phyloP scores from a whole-genome alignment of 2,113 vertebrate genomes.

The Gila orcuttii region DNA sequence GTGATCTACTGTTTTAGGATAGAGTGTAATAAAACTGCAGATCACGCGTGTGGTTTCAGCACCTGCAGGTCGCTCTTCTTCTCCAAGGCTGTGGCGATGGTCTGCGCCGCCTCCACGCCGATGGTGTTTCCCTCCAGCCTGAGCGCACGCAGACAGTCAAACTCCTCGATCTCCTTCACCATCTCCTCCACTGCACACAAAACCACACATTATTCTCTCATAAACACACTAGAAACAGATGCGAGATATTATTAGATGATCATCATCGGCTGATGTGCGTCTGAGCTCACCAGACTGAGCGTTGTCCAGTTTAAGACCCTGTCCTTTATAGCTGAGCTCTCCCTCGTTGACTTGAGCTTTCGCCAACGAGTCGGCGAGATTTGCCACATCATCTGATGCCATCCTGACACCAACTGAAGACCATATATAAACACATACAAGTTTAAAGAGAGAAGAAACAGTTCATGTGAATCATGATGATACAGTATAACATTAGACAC shows the following conservation, averaged over 20 bases:
- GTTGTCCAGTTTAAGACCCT: conserved; percentile 90
- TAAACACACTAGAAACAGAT: neutral
- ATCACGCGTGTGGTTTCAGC: neutral
- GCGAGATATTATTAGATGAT: neutral
- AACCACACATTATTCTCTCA: neutral
- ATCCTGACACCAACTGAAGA: conserved; percentile 71
- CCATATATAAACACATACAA: neutral
- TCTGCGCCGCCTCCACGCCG: conserved; percentile 90
- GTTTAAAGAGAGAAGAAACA: neutral
- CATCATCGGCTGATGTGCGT: no score
- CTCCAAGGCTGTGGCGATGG: conserved; percentile 92
- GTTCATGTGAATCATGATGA: neutral
- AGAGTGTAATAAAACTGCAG: no score
- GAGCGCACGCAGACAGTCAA: conserved; percentile 85
- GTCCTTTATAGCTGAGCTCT: conserved; percentile 95
- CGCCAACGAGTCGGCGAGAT: conserved; percentile 88
- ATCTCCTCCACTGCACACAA: conserved; percentile 80
- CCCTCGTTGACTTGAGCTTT: conserved; percentile 87
- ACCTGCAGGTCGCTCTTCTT: conserved; percentile 91
- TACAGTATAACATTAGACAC: neutral
- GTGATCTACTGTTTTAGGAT: neutral
- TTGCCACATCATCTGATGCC: conserved; percentile 91
- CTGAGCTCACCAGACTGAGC: conserved; percentile 86
- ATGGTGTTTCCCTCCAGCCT: conserved; percentile 94
- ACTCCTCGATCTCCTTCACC: conserved; percentile 88